Conservation (phyloP, 1,140 invertebrate genomes). For the Lordiphosa clarofinis region DNA sequence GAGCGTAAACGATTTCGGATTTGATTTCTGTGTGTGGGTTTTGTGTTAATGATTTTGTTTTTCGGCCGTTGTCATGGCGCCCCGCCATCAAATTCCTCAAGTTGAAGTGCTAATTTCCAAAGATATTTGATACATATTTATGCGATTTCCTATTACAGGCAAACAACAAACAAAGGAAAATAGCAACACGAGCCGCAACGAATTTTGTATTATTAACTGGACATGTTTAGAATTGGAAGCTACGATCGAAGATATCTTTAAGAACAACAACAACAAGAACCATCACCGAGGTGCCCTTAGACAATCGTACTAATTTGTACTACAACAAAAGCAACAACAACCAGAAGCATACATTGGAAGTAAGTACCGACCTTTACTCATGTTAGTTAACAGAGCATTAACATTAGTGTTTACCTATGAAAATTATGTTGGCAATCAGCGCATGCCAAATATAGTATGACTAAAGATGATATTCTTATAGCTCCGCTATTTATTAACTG, state of each 20-base stretch:
- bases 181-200: constrained; percentile 37
- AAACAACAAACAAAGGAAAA: constrained; percentile 13
- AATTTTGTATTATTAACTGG: constrained; percentile 17
- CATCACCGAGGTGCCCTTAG: constrained; percentile 59
- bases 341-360: constrained; percentile 33
- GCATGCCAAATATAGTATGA: too few species aligned
- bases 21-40: constrained; percentile 11
- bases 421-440: too few species aligned
- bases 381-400: too few species aligned
- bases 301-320: constrained; percentile 34
- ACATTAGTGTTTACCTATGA: too few species aligned
- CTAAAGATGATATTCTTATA: too few species aligned
- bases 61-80: constrained; percentile 33
- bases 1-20: constrained; percentile 22
- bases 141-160: constrained; percentile 3
- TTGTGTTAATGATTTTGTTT: constrained; percentile 54
- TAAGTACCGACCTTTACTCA: too few species aligned
- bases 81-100: constrained; percentile 3
- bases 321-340: constrained; percentile 29
- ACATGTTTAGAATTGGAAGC: not conserved
- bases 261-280: constrained; percentile 23
- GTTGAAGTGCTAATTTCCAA: constrained; percentile 7
- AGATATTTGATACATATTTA: constrained; percentile 1
- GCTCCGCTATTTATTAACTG: too few species aligned
- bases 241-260: constrained; percentile 10